These are phyloP conservation scores for Beris morrisii DNA, from an alignment of 2,888 invertebrate genomes.

Conservation along the genomic window DNA sequence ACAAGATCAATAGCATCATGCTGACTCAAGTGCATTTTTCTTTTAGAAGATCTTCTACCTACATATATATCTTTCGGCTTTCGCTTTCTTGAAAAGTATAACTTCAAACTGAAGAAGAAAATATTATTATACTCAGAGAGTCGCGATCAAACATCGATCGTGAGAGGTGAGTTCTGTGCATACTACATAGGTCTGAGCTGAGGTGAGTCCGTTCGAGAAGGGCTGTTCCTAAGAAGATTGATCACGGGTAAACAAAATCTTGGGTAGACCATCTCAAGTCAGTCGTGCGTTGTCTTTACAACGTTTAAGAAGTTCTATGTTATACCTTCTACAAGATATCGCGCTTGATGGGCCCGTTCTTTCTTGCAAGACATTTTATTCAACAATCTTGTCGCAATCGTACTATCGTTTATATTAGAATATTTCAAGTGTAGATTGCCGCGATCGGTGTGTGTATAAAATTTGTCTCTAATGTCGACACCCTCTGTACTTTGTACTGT, in stretches of 20 bases:
- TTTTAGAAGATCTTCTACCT: constrained; percentile 5
- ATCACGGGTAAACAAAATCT: constrained; percentile 30
- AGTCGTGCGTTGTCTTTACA: constrained; percentile 24
- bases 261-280: constrained; percentile 25
- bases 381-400: not conserved
- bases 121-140: too few species aligned
- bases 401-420: not conserved
- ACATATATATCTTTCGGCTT: constrained; percentile 16
- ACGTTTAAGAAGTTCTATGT: not conserved
- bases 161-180: too few species aligned
- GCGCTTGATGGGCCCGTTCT: not conserved
- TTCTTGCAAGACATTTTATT: not conserved
- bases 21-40: constrained; percentile 15
- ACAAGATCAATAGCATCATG: constrained; percentile 21
- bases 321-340: not conserved
- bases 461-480: constrained; percentile 26
- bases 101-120: too few species aligned
- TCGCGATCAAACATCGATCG: too few species aligned
- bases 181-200: too few species aligned
- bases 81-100: constrained; percentile 12
- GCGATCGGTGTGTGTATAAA: not conserved
- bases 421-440: not conserved
- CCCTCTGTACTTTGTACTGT: constrained; percentile 29
- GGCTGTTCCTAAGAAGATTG: constrained; percentile 15
- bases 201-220: too few species aligned